Conservation (phyloP, 2,797 vertebrate genomes). For the Orestias chungarensis region DNA sequence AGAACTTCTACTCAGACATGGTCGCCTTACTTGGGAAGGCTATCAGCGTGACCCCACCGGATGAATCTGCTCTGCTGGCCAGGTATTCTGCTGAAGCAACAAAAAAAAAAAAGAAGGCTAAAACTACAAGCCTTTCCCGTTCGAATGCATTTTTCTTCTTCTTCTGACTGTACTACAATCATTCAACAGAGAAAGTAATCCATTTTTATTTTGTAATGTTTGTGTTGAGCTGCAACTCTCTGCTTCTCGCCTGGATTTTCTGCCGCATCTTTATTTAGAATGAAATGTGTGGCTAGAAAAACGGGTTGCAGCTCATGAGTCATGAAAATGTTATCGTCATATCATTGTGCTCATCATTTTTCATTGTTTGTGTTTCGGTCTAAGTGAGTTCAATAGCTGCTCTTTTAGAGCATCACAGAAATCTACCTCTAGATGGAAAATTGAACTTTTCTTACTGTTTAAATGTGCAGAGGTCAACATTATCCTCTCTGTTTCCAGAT, state of each 20-base stretch:
- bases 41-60: conserved; percentile 76
- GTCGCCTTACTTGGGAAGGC: conserved; percentile 83
- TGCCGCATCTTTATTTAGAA: not conserved
- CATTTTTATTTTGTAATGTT: not conserved
- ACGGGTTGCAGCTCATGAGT: conserved; percentile 6
- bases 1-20: conserved; percentile 88
- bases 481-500: conserved; percentile 71
- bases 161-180: not conserved
- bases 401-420: not conserved
- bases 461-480: not conserved
- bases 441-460: not conserved
- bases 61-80: conserved; percentile 88
- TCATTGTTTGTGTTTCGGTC: not conserved
- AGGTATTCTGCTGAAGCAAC: conserved; percentile 64
- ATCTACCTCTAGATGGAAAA: not conserved
- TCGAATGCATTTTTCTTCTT: not conserved
- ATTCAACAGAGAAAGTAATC: not conserved
- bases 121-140: too few species aligned
- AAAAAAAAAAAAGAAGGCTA: too few species aligned
- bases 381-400: not conserved
- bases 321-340: not conserved
- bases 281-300: conserved; percentile 2
- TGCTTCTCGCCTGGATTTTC: conserved; percentile 4
- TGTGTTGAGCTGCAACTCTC: not conserved
- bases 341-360: not conserved